phyloP scores from a whole-genome alignment of 2,888 invertebrate genomes.

The Lasioglossum marginatum region DNA sequence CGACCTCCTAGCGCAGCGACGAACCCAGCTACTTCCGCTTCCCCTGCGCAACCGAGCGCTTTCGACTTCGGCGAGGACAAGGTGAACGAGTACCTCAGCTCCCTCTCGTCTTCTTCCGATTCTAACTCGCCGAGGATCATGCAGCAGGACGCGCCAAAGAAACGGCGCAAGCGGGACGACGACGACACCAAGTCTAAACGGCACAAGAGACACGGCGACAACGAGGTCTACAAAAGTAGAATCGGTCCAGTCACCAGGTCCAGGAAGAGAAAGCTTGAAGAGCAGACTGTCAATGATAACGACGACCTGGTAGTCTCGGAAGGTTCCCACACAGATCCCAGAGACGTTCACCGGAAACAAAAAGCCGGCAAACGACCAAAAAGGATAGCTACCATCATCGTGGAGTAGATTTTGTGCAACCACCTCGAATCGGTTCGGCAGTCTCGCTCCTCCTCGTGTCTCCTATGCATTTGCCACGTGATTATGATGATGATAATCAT shows the following conservation, averaged over 20 bases:
- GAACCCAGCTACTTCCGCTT: conserved; percentile 70
- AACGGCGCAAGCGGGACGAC: conserved; percentile 70
- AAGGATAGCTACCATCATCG: conserved; percentile 72
- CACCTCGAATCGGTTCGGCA: conserved; percentile 40
- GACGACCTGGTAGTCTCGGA: conserved; percentile 69
- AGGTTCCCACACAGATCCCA: conserved; percentile 57
- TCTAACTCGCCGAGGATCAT: conserved; percentile 75
- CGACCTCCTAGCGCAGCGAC: conserved; percentile 72
- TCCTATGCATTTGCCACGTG: conserved; percentile 70
- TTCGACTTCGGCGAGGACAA: conserved; percentile 85
- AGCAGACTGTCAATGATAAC: conserved; percentile 61
- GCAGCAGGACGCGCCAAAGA: conserved; percentile 52
- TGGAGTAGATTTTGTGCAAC: conserved; percentile 69
- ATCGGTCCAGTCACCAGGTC: conserved; percentile 80
- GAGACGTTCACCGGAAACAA: conserved; percentile 77
- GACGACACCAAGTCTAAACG: conserved; percentile 3
- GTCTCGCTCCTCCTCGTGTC: conserved; percentile 59
- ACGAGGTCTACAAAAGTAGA: conserved; percentile 28
- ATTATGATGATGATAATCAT: neutral
- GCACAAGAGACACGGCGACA: conserved; percentile 22
- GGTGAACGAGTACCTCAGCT: conserved; percentile 85
- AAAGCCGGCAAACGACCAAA: conserved; percentile 78
- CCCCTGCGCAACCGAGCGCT: conserved; percentile 80
- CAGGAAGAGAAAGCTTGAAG: conserved; percentile 80
- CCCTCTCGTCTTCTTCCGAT: conserved; percentile 84